A percentile compares a stretch with the other conserved stretches of the same genome.
These are phyloP conservation scores for Drosophila siamana DNA, from an alignment of 2,888 invertebrate species.

Conservation along the genomic window DNA sequence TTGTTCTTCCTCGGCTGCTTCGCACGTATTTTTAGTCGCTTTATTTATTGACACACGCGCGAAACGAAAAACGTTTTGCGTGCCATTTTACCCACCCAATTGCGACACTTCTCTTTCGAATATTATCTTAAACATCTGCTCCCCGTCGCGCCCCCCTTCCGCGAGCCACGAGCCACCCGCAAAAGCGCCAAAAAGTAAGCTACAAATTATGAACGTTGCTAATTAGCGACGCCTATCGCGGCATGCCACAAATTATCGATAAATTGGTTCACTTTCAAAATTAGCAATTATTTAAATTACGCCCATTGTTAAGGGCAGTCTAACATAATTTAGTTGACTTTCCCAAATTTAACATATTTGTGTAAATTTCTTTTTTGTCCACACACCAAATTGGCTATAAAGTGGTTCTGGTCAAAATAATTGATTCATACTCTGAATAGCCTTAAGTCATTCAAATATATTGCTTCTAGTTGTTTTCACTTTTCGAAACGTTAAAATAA, in stretches of 20 bases:
- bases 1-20: constrained; percentile 37
- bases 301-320: too few relatives aligned
- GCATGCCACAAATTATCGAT: background rate
- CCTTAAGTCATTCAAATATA: too few relatives aligned
- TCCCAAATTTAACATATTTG: too few relatives aligned
- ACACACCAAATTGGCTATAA: too few relatives aligned
- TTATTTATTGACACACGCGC: constrained; percentile 77
- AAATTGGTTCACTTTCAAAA: background rate
- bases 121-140: constrained; percentile 19
- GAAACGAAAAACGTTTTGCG: constrained; percentile 49
- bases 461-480: too few relatives aligned
- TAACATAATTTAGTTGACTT: too few relatives aligned
- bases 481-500: too few relatives aligned
- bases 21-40: constrained; percentile 69
- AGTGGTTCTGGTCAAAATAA: too few relatives aligned
- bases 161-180: background rate
- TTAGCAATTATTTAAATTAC: background rate
- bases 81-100: constrained; percentile 37
- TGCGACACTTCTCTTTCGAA: constrained; percentile 8
- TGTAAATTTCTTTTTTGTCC: too few relatives aligned
- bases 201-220: constrained; percentile 18
- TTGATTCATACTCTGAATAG: too few relatives aligned
- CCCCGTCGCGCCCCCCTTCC: background rate
- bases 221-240: background rate
- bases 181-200: constrained; percentile 45